These are phyloP conservation scores for Hesperophylax magnus DNA, from an alignment of 1,140 invertebrate genomes.

Conservation along the genomic window DNA sequence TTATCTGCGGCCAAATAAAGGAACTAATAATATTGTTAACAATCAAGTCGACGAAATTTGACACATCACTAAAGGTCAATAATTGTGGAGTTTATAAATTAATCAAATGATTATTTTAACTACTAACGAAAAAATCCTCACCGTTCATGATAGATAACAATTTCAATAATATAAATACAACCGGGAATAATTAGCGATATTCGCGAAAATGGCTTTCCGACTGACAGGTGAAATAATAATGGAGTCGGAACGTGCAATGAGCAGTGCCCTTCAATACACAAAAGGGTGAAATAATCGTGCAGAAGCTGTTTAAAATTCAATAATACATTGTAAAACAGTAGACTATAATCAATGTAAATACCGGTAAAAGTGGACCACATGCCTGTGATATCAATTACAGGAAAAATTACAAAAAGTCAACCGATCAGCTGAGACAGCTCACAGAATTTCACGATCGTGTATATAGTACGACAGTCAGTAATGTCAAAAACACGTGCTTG, in stretches of 20 bases:
- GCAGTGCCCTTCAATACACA: neutral
- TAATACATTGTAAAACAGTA: neutral
- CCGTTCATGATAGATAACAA: neutral
- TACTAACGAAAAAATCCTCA: neutral
- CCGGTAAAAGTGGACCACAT: conserved; percentile 17
- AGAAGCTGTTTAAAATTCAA: neutral
- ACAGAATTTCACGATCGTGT: conserved; percentile 1
- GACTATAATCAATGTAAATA: neutral
- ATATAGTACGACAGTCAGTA: conserved; percentile 29
- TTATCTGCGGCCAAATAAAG: too few species aligned
- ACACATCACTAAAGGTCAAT: too few species aligned
- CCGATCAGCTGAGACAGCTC: conserved; percentile 39
- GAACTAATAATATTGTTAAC: too few species aligned
- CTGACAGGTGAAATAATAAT: neutral
- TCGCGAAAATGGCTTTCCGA: neutral
- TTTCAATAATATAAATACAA: neutral
- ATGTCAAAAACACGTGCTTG: conserved; percentile 57
- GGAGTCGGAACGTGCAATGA: neutral
- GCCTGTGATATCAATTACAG: neutral
- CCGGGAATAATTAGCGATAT: neutral
- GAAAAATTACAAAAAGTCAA: conserved; percentile 2
- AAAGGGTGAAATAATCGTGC: neutral
- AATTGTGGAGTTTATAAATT: too few species aligned
- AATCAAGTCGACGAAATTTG: too few species aligned
- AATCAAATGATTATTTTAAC: neutral